Base-by-base conservation (phyloP, 1,140 invertebrate species). In the Cecropterus lyciades region DNA sequence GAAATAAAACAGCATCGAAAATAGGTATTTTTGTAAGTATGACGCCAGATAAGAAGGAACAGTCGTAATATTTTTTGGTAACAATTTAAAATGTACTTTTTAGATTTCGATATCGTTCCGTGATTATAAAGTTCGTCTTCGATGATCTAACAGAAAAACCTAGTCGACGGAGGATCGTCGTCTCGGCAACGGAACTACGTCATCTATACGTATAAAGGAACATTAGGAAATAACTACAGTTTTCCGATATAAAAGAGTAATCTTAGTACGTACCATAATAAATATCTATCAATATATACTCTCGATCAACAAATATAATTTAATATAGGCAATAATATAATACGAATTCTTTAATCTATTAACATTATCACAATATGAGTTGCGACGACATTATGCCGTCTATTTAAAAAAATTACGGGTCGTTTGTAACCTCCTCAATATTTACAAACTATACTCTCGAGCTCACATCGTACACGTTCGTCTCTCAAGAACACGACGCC, bases 291-390 rank as follows among this genome's bases (percentile, higher is more conserved):
- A 85, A 87, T 87, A 87, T 87, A 87, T 87, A 87, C 79, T 89
- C 86, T 89, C 84, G 78, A 85, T 89, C 87, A 87, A 89, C 87
- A 89, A 87, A 89, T 87, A 87, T 87, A 87, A 87, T 87, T 87
- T 81, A 87, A 84, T 84, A 88, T 89, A 89, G 84, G 83, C 82
- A 85, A 85, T 84, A 89, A 81, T 88, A 85, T 84, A 81, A 86
- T 86, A 87, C 85, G 85, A 85, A 84, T 80, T 79, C 78, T 85
- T 85, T 84, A 85, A 81, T 77, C 82, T 89, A 89, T 80, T 79
- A 84, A 87, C 86, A 78, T 87, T 87, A 89, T 89, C 86, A 89
- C 85, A 87, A 82, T 86, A 84, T 77, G 84, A 87, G 84, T 84
- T 77, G 69, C 84, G 82, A 86, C 84, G 84, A 86, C 84, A 86